Evolutionary conservation across 1,140 invertebrate genomes (phyloP), one percentile per base, ranked within the genome.

Genomic region (Diabrotica undecimpunctata): DNA sequence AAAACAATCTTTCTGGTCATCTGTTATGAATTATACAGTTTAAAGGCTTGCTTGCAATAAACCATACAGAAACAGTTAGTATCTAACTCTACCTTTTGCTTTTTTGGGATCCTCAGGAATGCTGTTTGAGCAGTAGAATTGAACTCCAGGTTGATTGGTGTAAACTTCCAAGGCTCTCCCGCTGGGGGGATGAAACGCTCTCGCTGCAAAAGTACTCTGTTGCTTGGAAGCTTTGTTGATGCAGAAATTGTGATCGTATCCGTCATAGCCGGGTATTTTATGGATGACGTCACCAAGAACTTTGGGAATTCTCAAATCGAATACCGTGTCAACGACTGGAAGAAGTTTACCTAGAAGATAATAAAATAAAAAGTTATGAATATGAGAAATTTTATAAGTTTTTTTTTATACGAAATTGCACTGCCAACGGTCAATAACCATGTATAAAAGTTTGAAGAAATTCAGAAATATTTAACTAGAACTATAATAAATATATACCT

Each of bases 71-170:
- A 25, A 25, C 25, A 25, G 25, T 25, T 25, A 25, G 25, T 25
- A 25, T 25, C 1, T 25, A 25, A 25, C 25, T 25, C 1, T 25
- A 25, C 69, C 68, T 59, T 70, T 70, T 14, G 57, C 68, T 5
- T 61, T 55, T 39, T 73, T 72, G 0, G 83, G 82, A 63, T 82
- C 72, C 36, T 79, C 78, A 0, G 90, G 90, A 2, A 97, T 78
- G 74, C 82, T 88, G 75, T 95, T 91, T 0, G 85, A 81, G 0
- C 94, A 96, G 75, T 97, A 97, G 71, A 98, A 88, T 73, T 96
- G 94, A 7, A 97, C 85, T 8, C 94, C 95, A 0, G 93, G 93
- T 75, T 97, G 93, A 78, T 94, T 88, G 11, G 89, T 90, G 67
- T 85, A 87, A 0, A 96, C 82, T 75, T 95, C 89, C 56, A 97